Conservation (phyloP, 2,797 vertebrate genomes). For the Phoeniculus purpureus region DNA sequence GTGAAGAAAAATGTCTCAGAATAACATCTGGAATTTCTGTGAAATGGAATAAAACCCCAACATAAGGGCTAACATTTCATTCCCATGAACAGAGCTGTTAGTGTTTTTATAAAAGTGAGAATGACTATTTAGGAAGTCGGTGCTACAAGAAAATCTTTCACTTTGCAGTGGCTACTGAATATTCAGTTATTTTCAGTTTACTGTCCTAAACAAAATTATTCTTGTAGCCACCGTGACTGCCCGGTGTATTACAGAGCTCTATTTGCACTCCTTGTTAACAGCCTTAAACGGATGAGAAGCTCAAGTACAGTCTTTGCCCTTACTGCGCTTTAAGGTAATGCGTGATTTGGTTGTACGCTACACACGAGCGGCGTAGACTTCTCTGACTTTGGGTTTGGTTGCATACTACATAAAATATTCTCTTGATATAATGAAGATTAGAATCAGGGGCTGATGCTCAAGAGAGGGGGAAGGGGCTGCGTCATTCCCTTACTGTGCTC, state of each 20-base stretch:
- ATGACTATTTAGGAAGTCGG: neutral
- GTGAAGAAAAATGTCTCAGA: neutral
- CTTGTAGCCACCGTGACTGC: neutral
- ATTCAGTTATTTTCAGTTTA: neutral
- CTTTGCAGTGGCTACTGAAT: neutral
- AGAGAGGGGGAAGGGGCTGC: neutral
- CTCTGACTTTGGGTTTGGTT: neutral
- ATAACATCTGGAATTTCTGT: neutral
- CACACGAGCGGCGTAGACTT: neutral
- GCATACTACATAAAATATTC: rapidly evolving
- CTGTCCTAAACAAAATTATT: neutral
- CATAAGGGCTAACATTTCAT: neutral
- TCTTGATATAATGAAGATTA: neutral
- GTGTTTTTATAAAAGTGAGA: neutral
- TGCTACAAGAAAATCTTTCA: neutral
- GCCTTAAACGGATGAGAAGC: neutral
- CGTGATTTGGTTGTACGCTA: rapidly evolving
- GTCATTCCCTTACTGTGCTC: neutral
- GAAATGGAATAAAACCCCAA: neutral
- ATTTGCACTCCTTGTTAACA: neutral
- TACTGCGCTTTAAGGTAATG: neutral
- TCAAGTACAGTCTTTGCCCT: neutral
- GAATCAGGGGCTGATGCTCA: neutral
- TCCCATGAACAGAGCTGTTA: neutral
- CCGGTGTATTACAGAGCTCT: neutral